Evolutionary conservation across 2,797 vertebrate species (phyloP), one percentile per base, ranked within the genome.

Genomic region (Moxostoma hubbsi): DNA sequence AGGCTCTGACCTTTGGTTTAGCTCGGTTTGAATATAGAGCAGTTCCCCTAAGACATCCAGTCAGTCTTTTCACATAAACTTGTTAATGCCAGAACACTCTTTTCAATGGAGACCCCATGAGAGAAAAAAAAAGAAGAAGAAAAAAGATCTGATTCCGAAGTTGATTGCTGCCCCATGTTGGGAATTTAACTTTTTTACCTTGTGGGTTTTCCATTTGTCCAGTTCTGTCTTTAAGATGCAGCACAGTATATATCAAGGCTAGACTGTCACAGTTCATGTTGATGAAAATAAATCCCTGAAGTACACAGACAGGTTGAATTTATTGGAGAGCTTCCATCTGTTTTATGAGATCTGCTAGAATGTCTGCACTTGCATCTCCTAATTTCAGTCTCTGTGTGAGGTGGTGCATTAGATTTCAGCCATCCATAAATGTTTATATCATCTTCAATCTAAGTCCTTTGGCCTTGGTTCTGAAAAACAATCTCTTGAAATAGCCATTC

Each of bases 241-340:
- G 2, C 36, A 36, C 36, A 46, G 59, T 58, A 43, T 64, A 64
- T n/a, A 45, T 64, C 62, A n/a, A 13, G 7, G 4, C 43, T 61
- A 9, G 47, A 54, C 59, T 46, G 65, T 58, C 61, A 50, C 71
- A 54, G 64, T 59, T 53, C 58, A 43, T 62, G 18, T 12, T 47
- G 54, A 57, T 49, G 65, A 70, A 69, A 47, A 75, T 77, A 70
- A 77, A 61, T 79, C 65, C 82, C 68, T 73, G 36, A 54, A 72
- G 82, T 85, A 83, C 86, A 36, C 36, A 79, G 75, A 84, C 82
- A 81, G 83, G 78, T 85, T 77, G 79, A 77, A 82, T 82, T 81
- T 82, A 81, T 87, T 81, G 83, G 82, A 82, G 81, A 82, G 80
- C 69, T 79, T 76, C 83, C 88, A 89, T 90, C 87, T 91, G 88